Evolutionary conservation across 1,140 invertebrate genomes (phyloP).

Genomic region (Agrypnia vestita): DNA sequence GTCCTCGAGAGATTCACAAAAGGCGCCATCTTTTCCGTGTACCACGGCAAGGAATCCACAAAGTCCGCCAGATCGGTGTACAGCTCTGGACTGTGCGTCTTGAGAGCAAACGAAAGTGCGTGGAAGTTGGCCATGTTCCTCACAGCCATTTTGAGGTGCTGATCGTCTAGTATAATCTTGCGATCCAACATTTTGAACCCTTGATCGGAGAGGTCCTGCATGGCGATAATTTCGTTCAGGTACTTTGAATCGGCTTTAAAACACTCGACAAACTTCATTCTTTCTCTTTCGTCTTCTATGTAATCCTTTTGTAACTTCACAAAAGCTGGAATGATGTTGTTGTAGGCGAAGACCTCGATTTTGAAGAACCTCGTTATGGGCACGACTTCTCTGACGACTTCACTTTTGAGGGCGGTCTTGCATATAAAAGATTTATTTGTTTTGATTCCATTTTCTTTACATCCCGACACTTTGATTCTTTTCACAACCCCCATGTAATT

Average conservation of each 20-base stretch:
- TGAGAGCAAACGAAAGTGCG: slow-evolving; percentile 42
- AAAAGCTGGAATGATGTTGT: slow-evolving; percentile 11
- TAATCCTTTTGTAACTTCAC: slow-evolving; percentile 2
- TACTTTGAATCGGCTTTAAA: slow-evolving; percentile 1
- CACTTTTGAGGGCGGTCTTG: slow-evolving; percentile 7
- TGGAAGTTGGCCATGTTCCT: slow-evolving; percentile 38
- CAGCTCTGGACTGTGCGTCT: slow-evolving; percentile 19
- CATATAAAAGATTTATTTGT: slow-evolving; percentile 14
- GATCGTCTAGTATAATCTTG: slow-evolving; percentile 24
- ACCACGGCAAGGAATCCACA: not conserved
- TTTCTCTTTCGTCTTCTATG: not conserved
- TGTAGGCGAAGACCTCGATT: slow-evolving; percentile 32
- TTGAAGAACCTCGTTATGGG: slow-evolving; percentile 14
- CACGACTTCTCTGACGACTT: not conserved
- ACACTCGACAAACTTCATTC: slow-evolving; percentile 20
- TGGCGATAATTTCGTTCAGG: slow-evolving; percentile 34
- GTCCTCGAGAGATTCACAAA: not conserved
- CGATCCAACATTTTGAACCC: slow-evolving; percentile 19
- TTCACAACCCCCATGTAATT: slow-evolving; percentile 33
- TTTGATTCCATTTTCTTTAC: slow-evolving; percentile 9
- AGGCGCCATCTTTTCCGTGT: not conserved
- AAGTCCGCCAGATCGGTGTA: slow-evolving; percentile 18
- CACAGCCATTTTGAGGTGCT: slow-evolving; percentile 26
- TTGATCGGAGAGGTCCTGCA: slow-evolving; percentile 38
- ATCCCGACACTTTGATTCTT: slow-evolving; percentile 12